Evolutionary conservation across 1,140 invertebrate genomes (phyloP), one percentile per base, ranked within the genome.

Genomic region (Euura saliciscinereae): DNA sequence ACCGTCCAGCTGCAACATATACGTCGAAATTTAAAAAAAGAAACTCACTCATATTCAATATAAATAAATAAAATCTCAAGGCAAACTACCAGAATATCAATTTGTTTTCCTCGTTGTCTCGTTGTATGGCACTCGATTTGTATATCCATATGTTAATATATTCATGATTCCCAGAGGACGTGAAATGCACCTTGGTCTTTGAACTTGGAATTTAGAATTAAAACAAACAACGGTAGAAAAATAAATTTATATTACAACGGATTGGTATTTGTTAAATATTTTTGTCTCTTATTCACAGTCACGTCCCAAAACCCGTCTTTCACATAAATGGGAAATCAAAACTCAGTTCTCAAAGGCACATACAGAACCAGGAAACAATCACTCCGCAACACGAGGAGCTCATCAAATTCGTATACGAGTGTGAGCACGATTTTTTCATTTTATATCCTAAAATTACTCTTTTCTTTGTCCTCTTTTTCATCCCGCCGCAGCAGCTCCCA

Each of bases 371-470:
- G 78, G 90, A 92, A 87, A 88, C 89, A 72, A 92, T 93, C 65
- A 92, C 90, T 71, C 92, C 92, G 68, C 91, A 93, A 75, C 92
- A 94, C 79, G 91, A 93, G 80, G 92, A 93, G 86, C 89, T 94
- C 68, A 92, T 93, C 82, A 92, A 91, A 87, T 94, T 90, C 85
- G 90, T 94, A 76, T 90, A 91, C 84, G 92, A 93, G 85, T 92
- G 91, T 92, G 88, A 90, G 90, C 90, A 68, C 13, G 51, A 59
- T 6, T 59, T 59, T 1, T 28, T 28, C 1, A 28, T 28, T 28
- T 28, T 28, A 1, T 28, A 28, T 28, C 28, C 13, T 11, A 59
- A 59, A 8, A 59, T 59, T 59, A 4, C 4, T 59, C 51, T 59
- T 59, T 59, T 59, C 11, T 51, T 51, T 51, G 46, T 51, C 11